Evolutionary conservation across 2,888 invertebrate genomes (phyloP), one percentile per base, ranked within the genome.

Genomic region (Aphrophora alni): DNA sequence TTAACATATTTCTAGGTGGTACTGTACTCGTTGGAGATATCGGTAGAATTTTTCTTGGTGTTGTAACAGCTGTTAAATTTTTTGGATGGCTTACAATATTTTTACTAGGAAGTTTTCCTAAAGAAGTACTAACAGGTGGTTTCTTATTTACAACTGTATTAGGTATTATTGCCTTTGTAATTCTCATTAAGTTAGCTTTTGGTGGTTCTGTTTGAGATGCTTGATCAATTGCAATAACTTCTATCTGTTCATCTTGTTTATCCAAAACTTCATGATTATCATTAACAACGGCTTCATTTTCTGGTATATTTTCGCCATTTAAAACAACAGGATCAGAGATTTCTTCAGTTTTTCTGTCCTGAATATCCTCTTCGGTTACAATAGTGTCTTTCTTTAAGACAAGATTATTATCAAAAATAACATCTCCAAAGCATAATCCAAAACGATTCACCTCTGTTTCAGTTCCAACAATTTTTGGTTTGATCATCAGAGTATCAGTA

Each of bases 361-460:
- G 33, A 33, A 33, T 28, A 21, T 73, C 38, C 5, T 68, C 38
- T 10, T 77, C 71, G 27, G 38, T 59, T n/a, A 7, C n/a, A 10
- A 44, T 25, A 24, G 72, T 71, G 5, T 21, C 51, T 7, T 59
- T 59, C 4, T 59, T 59, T 21, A 59, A 59, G 5, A 59, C 59
- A 59, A 81, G 72, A 81, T 81, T 78, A 59, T 81, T 75, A 33
- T 81, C 75, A 27, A 81, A 75, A 59, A 69, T 27, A 33, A 80
- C 71, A 69, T 81, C 81, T n/a, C 81, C 81, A 72, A 81, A 81
- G 24, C 74, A 78, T 24, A 81, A 71, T 38, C 75, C 77, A n/a
- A 77, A 70, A 25, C 25, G 44, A 21, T 59, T 59, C 21, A 59
- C n/a, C 21, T 59, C 21, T 33, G 8, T 33, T 33, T 33, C 33